Evolutionary conservation across 2,113 vertebrate genomes (phyloP).

Genomic region (Thermophis baileyi): DNA sequence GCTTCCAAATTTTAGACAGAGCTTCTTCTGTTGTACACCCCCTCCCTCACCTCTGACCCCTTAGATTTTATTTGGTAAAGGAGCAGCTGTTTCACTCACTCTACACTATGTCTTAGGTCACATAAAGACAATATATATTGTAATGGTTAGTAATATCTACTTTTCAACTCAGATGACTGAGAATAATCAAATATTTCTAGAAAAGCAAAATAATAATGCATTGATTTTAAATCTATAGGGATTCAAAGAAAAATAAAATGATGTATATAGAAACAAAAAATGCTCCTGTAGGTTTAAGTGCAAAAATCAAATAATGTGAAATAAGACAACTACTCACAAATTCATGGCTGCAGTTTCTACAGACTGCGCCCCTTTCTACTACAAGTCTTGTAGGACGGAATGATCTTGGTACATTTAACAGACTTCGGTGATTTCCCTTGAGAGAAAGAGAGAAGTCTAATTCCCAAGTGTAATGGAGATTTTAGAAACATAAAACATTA

Average conservation of each 20-base stretch:
- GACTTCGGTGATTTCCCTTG: background rate
- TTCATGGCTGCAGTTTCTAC: background rate
- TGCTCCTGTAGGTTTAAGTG: background rate
- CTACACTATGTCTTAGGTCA: conserved; percentile 42
- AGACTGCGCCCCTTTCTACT: background rate
- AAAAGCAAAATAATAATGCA: background rate
- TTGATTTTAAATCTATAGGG: conserved; percentile 1
- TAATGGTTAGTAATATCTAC: conserved; percentile 42
- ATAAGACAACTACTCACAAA: background rate
- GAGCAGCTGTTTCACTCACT: conserved; percentile 61
- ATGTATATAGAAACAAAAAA: background rate
- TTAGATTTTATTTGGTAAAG: conserved; percentile 50
- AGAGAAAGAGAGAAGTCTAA: background rate
- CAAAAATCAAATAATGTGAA: background rate
- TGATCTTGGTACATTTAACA: background rate
- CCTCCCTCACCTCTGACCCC: conserved; percentile 13
- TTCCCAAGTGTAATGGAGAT: background rate
- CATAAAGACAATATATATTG: background rate
- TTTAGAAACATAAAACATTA: background rate
- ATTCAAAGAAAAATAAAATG: conserved; percentile 6
- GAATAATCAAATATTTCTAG: conserved; percentile 22
- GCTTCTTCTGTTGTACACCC: conserved; percentile 52
- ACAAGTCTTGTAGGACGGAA: background rate
- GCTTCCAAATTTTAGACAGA: conserved; percentile 60
- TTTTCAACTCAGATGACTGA: background rate